Conservation (phyloP, 2,113 vertebrate genomes). For the Bubalus kerabau region DNA sequence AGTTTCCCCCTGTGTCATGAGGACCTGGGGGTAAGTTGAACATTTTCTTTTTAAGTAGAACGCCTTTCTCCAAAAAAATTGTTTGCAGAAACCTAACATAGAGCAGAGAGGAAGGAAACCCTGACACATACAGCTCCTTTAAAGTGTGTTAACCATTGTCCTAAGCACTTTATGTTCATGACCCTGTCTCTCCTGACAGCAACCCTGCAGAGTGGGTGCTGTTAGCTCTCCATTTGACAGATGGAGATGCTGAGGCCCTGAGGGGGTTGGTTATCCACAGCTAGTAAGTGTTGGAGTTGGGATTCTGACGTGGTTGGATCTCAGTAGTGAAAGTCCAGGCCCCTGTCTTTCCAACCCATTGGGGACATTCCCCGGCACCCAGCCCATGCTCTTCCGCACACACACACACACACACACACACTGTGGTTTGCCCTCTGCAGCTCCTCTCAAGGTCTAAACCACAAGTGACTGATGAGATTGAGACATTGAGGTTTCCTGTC, state of each 20-base stretch:
- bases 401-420: neutral
- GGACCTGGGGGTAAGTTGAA: neutral
- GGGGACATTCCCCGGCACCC: too few species aligned
- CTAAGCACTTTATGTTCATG: accelerated
- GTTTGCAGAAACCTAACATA: neutral
- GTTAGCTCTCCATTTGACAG: neutral
- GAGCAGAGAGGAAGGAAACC: neutral
- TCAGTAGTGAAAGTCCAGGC: neutral
- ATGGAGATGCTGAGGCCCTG: neutral
- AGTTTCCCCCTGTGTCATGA: neutral
- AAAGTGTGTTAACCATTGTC: too few species aligned
- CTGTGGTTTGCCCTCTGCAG: accelerated
- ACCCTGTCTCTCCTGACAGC: neutral
- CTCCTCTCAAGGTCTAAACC: neutral
- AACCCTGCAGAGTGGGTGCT: accelerated
- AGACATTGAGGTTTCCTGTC: neutral
- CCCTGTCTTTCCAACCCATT: neutral
- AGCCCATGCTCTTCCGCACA: neutral
- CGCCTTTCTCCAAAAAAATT: neutral
- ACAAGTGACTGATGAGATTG: neutral
- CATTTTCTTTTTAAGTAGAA: neutral
- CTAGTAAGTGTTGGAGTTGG: neutral
- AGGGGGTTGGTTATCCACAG: neutral
- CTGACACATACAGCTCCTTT: accelerated
- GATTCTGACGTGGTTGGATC: neutral